These are phyloP conservation scores for Cabera pusaria DNA, from an alignment of 2,888 invertebrate genomes.

Conservation along the genomic window DNA sequence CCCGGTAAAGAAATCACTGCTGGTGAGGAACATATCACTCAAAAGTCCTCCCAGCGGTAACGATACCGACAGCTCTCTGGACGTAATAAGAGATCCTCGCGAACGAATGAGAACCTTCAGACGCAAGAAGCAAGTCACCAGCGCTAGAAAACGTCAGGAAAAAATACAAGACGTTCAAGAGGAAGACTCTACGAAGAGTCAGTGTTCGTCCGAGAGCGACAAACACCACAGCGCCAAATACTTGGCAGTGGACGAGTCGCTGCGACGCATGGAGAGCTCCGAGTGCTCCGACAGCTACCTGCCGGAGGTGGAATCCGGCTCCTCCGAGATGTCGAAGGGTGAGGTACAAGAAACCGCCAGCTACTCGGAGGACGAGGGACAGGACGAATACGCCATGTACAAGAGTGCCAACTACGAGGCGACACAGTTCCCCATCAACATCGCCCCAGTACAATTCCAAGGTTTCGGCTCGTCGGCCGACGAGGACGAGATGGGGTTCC, in stretches of 20 bases:
- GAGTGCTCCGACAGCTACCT: constrained; percentile 88
- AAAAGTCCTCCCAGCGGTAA: constrained; percentile 90
- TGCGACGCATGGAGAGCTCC: constrained; percentile 84
- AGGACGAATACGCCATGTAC: constrained; percentile 72
- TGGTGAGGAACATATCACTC: constrained; percentile 83
- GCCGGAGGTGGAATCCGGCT: constrained; percentile 85
- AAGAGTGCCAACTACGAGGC: constrained; percentile 66
- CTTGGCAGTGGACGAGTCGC: constrained; percentile 66
- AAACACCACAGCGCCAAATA: constrained; percentile 65
- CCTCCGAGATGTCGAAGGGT: constrained; percentile 84
- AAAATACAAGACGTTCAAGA: constrained; percentile 81
- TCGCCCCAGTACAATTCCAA: constrained; percentile 81
- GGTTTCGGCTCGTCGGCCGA: constrained; percentile 85
- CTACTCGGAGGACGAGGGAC: constrained; percentile 83
- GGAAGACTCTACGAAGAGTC: constrained; percentile 78
- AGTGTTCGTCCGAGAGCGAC: constrained; percentile 78
- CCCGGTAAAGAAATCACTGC: constrained; percentile 85
- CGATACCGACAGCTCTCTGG: constrained; percentile 88
- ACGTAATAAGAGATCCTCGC: constrained; percentile 86
- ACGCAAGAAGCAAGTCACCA: constrained; percentile 85
- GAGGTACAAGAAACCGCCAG: constrained; percentile 68
- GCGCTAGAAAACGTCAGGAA: constrained; percentile 81
- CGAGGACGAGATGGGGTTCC: constrained; percentile 87
- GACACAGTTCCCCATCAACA: constrained; percentile 71
- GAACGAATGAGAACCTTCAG: constrained; percentile 87